Evolutionary conservation across 1,140 invertebrate species (phyloP).

Genomic region (Cotesia typhae): DNA sequence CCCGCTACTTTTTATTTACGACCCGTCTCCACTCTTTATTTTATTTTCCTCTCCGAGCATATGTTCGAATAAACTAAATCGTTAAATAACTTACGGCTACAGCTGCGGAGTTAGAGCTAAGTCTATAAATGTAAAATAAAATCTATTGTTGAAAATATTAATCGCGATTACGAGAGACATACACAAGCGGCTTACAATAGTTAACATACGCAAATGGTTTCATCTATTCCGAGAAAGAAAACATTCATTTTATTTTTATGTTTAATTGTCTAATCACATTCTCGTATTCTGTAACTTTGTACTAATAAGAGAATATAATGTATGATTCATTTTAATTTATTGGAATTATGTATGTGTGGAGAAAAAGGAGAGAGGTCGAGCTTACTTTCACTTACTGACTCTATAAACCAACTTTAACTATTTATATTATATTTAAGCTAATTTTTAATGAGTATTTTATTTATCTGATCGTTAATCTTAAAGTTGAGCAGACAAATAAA

Average conservation of each 20-base stretch:
- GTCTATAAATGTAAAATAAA: not conserved
- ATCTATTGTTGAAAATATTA: too few relatives aligned
- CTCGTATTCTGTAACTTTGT: not conserved
- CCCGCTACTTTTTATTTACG: constrained; percentile 32
- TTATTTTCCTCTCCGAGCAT: constrained; percentile 8
- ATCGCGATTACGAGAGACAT: not conserved
- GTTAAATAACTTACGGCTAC: too few relatives aligned
- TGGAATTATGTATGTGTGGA: not conserved
- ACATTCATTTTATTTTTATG: not conserved
- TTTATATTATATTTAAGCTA: too few relatives aligned
- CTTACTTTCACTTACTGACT: not conserved
- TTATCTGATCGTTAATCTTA: too few relatives aligned
- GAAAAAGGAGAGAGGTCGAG: not conserved
- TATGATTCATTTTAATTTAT: constrained; percentile 8
- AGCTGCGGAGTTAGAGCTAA: too few relatives aligned
- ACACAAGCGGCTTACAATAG: constrained; percentile 7
- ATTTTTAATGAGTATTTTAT: too few relatives aligned
- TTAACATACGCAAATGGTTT: constrained; percentile 14
- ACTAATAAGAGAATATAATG: not conserved
- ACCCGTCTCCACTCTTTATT: constrained; percentile 33
- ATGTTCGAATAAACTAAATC: constrained; percentile 9
- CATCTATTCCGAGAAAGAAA: constrained; percentile 21
- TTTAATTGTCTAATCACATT: not conserved
- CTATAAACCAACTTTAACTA: not conserved
- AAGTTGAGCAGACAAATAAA: too few relatives aligned